These are phyloP conservation scores for Zaprionus camerounensis DNA, from an alignment of 1,140 invertebrate species.

Conservation along the genomic window DNA sequence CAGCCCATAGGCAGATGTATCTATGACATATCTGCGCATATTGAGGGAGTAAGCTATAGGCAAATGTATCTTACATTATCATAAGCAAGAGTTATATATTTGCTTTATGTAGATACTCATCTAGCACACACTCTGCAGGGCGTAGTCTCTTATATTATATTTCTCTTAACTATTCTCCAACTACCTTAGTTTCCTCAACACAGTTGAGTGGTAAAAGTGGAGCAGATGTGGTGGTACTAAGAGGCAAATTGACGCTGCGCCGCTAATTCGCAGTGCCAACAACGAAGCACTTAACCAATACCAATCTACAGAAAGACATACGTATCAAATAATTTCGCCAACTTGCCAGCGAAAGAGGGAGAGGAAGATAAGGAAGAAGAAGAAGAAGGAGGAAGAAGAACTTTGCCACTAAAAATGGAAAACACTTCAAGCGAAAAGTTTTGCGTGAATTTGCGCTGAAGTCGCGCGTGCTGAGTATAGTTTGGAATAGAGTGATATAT, in stretches of 20 bases:
- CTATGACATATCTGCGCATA: too few species aligned
- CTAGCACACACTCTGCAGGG: neutral
- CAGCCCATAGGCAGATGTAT: too few species aligned
- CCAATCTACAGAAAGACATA: neutral
- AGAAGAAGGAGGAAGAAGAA: neutral
- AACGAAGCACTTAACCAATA: constrained; percentile 3
- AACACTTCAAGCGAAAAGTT: neutral
- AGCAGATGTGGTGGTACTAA: neutral
- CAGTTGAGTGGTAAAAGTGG: neutral
- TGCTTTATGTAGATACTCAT: too few species aligned
- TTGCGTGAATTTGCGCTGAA: neutral
- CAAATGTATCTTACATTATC: neutral
- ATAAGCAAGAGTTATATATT: too few species aligned
- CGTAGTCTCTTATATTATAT: neutral
- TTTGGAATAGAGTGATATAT: neutral
- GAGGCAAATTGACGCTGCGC: neutral
- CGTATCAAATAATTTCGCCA: neutral
- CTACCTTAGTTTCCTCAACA: neutral
- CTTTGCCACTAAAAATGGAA: neutral
- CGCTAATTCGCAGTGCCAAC: constrained; percentile 7
- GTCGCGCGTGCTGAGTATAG: neutral
- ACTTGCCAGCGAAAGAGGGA: neutral
- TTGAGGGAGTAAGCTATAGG: neutral
- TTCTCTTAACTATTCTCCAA: neutral
- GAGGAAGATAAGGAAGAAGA: neutral